Percentiles rank a stretch among this genome's conserved stretches.
These are phyloP conservation scores for Megalurothrips usitatus DNA, from an alignment of 2,888 invertebrate genomes.

Conservation along the genomic window DNA sequence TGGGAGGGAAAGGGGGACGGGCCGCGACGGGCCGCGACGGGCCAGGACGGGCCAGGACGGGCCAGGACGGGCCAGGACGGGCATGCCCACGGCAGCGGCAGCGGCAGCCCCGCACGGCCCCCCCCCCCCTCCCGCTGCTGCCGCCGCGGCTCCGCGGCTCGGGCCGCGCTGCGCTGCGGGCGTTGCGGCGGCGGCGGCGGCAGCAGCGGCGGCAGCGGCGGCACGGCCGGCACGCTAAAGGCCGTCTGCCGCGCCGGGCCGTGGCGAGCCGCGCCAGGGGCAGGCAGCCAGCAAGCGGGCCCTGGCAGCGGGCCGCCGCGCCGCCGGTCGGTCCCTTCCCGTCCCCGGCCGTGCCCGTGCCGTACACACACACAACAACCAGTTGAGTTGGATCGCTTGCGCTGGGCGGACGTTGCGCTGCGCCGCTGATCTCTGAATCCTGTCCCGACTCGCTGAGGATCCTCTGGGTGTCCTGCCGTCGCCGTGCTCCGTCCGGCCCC, in stretches of 20 bases:
- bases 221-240: background rate
- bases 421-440: background rate
- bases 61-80: background rate
- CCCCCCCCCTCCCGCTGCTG: background rate
- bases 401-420: background rate
- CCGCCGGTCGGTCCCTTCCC: background rate
- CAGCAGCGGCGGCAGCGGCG: too few species aligned
- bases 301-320: background rate
- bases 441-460: background rate
- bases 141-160: too few species aligned
- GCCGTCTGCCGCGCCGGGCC: background rate
- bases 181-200: too few species aligned
- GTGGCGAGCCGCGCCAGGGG: background rate
- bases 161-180: too few species aligned
- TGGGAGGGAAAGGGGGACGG: background rate
- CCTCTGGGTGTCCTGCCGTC: background rate
- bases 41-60: too few species aligned
- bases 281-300: background rate
- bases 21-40: too few species aligned
- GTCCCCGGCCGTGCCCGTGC: background rate
- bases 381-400: slow-evolving; percentile 17
- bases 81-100: background rate
- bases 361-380: slow-evolving; percentile 18
- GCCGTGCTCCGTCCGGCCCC: background rate
- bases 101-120: background rate